A percentile compares a stretch with the other conserved stretches of the same genome.
phyloP scores from a whole-genome alignment of 2,888 invertebrate genomes.

The Magallana nippona region DNA sequence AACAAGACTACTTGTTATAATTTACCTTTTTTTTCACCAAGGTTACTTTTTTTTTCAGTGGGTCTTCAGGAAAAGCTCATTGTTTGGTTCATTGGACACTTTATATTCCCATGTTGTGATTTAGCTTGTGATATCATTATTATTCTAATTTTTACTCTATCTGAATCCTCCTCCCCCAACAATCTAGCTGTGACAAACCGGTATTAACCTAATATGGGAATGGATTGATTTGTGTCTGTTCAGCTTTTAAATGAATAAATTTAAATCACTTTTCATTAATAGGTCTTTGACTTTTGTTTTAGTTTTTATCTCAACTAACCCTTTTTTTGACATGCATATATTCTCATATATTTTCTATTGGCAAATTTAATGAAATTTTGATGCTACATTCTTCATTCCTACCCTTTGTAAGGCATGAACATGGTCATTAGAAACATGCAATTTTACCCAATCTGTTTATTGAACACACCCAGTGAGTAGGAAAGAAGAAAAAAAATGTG shows the following conservation, averaged over 20 bases:
- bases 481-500: too few relatives aligned
- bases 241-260: not conserved
- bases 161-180: too few relatives aligned
- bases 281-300: not conserved
- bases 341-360: too few relatives aligned
- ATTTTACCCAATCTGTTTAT: too few relatives aligned
- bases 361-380: too few relatives aligned
- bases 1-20: not conserved
- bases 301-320: too few relatives aligned
- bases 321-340: too few relatives aligned
- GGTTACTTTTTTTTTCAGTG: not conserved
- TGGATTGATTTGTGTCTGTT: not conserved
- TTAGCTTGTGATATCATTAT: not conserved
- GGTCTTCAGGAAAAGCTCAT: not conserved
- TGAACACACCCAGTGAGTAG: too few relatives aligned
- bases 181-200: not conserved
- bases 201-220: not conserved
- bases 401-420: too few relatives aligned
- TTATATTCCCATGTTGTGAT: constrained; percentile 1
- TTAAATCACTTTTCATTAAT: not conserved
- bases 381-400: too few relatives aligned
- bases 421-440: too few relatives aligned
- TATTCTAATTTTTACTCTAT: too few relatives aligned
- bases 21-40: not conserved
- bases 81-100: not conserved